Percentiles rank a stretch among this genome's conserved stretches.
Evolutionary conservation across 2,113 vertebrate species (phyloP).

Genomic region (Vulpes vulpes): DNA sequence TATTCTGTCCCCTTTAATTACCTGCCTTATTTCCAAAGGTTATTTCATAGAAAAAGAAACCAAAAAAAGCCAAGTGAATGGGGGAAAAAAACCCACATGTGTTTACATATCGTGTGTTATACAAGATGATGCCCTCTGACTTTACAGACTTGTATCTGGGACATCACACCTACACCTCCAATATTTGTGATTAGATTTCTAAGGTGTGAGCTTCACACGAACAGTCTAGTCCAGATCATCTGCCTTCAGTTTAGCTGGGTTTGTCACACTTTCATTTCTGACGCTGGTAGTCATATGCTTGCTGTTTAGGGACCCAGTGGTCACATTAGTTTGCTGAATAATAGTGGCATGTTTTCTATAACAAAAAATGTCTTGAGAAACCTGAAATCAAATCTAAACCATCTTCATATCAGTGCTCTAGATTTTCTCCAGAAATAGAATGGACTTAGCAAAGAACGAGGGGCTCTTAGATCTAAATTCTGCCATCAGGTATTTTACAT

Average conservation of each 20-base stretch:
- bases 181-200: not conserved
- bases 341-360: not conserved
- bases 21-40: slow-evolving; percentile 52
- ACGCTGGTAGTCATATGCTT: too few species aligned
- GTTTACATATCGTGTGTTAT: slow-evolving; percentile 62
- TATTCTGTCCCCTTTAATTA: slow-evolving; percentile 51
- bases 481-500: not conserved
- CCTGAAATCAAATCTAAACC: not conserved
- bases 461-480: not conserved
- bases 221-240: not conserved
- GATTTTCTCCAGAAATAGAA: slow-evolving; percentile 15
- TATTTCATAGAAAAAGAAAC: slow-evolving; percentile 19
- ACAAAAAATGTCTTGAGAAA: not conserved
- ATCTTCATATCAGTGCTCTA: not conserved
- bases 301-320: not conserved
- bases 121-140: not conserved
- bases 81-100: not conserved
- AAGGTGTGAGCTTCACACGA: not conserved
- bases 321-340: not conserved
- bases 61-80: slow-evolving; percentile 56
- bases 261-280: not conserved
- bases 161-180: not conserved
- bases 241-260: not conserved
- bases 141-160: not conserved
- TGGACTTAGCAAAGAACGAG: not conserved